Conservation (phyloP, 2,113 vertebrate genomes). For the Nannobrachium achirus region DNA sequence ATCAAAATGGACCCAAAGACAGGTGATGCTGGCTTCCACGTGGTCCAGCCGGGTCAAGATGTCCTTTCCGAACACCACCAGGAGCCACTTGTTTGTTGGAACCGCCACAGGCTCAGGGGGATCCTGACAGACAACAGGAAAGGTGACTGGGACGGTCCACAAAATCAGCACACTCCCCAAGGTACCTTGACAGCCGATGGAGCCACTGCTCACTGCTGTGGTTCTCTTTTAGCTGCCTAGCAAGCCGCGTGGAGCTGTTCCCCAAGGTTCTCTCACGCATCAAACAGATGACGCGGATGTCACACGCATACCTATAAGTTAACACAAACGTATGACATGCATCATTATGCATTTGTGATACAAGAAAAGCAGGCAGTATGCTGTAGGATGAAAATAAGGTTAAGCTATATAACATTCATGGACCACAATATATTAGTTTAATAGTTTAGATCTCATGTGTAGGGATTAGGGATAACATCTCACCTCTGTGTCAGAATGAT, state of each 20-base stretch:
- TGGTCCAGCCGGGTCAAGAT: constrained; percentile 22
- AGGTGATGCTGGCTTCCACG: constrained; percentile 42
- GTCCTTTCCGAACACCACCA: constrained; percentile 35
- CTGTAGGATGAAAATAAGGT: too few species aligned
- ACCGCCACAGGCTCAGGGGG: constrained; percentile 21
- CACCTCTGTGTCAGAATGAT: not conserved
- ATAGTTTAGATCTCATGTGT: not conserved
- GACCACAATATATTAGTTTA: too few species aligned
- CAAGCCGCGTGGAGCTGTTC: constrained; percentile 3
- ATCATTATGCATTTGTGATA: not conserved
- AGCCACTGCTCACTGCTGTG: constrained; percentile 20
- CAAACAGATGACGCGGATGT: constrained; percentile 9
- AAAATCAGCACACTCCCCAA: constrained; percentile 28
- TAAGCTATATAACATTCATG: too few species aligned
- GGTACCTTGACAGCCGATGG: constrained; percentile 5
- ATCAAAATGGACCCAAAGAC: constrained; percentile 17
- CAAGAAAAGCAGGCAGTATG: too few species aligned
- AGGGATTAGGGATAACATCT: too few species aligned
- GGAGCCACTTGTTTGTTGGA: constrained; percentile 16
- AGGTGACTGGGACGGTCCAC: constrained; percentile 9
- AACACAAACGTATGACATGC: too few species aligned
- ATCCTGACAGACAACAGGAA: constrained; percentile 28
- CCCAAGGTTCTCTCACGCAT: constrained; percentile 9
- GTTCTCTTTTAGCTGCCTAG: constrained; percentile 18
- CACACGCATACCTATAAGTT: constrained; percentile 25